Conservation (phyloP, 2,113 vertebrate species). For the Morone chrysops region DNA sequence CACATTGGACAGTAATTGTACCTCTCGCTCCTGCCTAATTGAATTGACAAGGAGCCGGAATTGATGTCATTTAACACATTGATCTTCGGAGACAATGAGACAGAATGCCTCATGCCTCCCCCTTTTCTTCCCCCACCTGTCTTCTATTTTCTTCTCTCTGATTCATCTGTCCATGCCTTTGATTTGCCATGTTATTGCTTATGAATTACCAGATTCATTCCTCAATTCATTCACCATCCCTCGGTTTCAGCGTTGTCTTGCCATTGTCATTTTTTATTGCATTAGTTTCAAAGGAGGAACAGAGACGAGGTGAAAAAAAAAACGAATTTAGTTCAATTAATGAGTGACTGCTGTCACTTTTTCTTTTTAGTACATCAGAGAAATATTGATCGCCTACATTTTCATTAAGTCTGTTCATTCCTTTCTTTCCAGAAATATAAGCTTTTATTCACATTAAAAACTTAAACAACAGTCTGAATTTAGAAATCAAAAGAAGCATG, state of each 20-base stretch:
- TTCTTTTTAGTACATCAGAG: neutral
- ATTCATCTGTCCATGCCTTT: constrained; percentile 68
- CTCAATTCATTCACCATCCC: constrained; percentile 23
- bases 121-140: constrained; percentile 37
- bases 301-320: constrained; percentile 12
- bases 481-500: neutral
- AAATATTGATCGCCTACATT: constrained; percentile 17
- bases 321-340: constrained; percentile 16
- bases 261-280: constrained; percentile 41
- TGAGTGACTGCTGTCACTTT: constrained; percentile 18
- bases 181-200: constrained; percentile 71
- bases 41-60: constrained; percentile 85
- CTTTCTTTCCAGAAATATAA: constrained; percentile 14
- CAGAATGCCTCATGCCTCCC: constrained; percentile 54
- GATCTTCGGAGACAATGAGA: constrained; percentile 80
- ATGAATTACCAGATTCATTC: constrained; percentile 61
- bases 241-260: constrained; percentile 10
- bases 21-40: constrained; percentile 85
- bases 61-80: constrained; percentile 87
- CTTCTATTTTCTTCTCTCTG: constrained; percentile 62
- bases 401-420: constrained; percentile 1
- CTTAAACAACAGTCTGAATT: neutral
- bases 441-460: constrained; percentile 8
- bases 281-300: constrained; percentile 31
- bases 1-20: constrained; percentile 85